Evolutionary conservation across 2,888 invertebrate genomes (phyloP), one percentile per base, ranked within the genome.

Genomic region (Hipparchia sbordonii): DNA sequence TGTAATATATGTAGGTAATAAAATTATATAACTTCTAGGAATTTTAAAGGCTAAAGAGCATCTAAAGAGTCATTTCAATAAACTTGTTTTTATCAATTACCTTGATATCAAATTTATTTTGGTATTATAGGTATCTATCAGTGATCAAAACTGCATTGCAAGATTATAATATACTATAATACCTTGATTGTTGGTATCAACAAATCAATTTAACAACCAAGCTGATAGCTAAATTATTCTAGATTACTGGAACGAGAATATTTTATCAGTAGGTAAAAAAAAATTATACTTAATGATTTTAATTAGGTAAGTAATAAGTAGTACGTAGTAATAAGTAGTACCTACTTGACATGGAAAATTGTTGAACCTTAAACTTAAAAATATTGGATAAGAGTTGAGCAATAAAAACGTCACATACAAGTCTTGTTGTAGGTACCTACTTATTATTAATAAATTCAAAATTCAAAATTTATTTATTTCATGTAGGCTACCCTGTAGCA

Each of bases 171-270:
- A 23, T 23, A 23, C 0, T 23, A 23, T 45, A 61, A 61, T 61
- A 61, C 60, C 39, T 45, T 45, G n/a, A 61, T 45, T 7, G 45
- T 23, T 63, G 63, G 63, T 51, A 51, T 63, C 8, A 4, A n/a
- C n/a, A 57, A n/a, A n/a, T 39, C 61, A 6, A 45, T 61, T 12
- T 23, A 23, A 23, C 23, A 23, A 23, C 23, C 23, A 6, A 12
- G 12, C 61, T 61, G 61, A 61, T 61, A 61, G n/a, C 45, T 63
- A 5, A 48, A 63, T 51, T 63, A 23, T 51, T 63, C 63, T 63
- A 51, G 51, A 51, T 61, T 61, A 61, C 3, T n/a, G n/a, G n/a
- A 45, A 61, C 46, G 8, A n/a, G 45, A 61, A 33, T 56, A 57
- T 33, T 33, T 59, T 33, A 59, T 59, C 59, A 33, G 23, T 56